Evolutionary conservation across 2,888 invertebrate species (phyloP), one percentile per base, ranked within the genome.

Genomic region (Enchytraeus crypticus): DNA sequence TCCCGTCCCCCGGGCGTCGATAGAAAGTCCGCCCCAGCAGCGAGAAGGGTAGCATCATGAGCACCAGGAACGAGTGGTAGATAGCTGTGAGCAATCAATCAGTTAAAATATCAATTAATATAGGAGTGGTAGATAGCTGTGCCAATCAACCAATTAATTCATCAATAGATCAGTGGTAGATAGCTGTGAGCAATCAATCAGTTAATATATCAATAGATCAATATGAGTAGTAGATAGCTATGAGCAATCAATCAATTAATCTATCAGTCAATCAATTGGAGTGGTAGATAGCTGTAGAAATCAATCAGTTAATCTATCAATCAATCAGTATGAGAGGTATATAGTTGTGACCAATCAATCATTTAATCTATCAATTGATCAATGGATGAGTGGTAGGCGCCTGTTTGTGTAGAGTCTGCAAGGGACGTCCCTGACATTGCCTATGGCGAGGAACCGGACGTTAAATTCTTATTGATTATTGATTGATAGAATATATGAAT

Each of bases 21-120:
- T 59, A 62, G 29, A 62, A 62, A 18, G n/a, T 23, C 14, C 62
- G 43, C 21, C 54, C 62, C 55, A 62, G 5, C 56, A 62, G 30
- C 23, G 46, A 47, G 27, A 60, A 51, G 8, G 59, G 62, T 29
- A 60, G 33, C 62, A 62, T 62, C 51, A 62, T 18, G 29, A 46
- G 3, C 5, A 62, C 32, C 27, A 62, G 43, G 23, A 62, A 43
- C 49, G 33, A 27, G 45, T 62, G 62, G 32, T 59, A 62, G 3
- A 62, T 30, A 23, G 54, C 62, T 62, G 45, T n/a, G 21, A 30
- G 8, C 8, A 23, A 18, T 11, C 23, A 23, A n/a, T 11, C 8
- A 8, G 53, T 5, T 5, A 27, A 5, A 11, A n/a, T 26, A 30
- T 53, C 5, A 18, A 18, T 38, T 14, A 38, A 18, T 38, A 18